Conservation (phyloP, 2,888 invertebrate species). For the Diarsia mendica region DNA sequence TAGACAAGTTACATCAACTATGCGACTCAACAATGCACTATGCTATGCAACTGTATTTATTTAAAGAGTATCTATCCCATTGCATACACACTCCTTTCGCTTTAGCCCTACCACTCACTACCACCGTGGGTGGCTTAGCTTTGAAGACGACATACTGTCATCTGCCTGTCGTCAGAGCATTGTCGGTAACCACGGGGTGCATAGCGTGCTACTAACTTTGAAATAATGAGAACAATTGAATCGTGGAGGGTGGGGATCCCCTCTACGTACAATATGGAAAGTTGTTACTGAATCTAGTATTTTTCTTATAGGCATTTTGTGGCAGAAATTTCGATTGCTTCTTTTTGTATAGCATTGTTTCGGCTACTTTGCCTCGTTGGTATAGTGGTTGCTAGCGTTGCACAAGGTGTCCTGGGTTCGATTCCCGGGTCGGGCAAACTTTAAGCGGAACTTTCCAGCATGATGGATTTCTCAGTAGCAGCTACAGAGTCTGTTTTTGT, state of each 20-base stretch:
- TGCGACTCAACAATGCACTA: too few relatives aligned
- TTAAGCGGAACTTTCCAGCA: too few relatives aligned
- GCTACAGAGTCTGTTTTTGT: too few relatives aligned
- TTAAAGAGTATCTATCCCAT: neutral
- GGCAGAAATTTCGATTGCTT: neutral
- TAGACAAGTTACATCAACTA: neutral
- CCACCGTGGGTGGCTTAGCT: slow-evolving; percentile 4
- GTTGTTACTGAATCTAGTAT: too few relatives aligned
- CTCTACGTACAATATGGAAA: too few relatives aligned
- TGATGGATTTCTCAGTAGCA: too few relatives aligned
- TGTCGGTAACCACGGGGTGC: slow-evolving; percentile 1
- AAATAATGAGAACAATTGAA: neutral
- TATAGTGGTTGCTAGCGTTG: too few relatives aligned
- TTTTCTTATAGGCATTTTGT: too few relatives aligned
- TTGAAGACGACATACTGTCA: slow-evolving; percentile 7
- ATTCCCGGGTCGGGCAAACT: too few relatives aligned
- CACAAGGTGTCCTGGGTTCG: too few relatives aligned
- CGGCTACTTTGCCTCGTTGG: neutral
- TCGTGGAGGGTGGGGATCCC: neutral
- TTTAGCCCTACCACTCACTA: neutral
- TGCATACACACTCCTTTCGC: neutral
- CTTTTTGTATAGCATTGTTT: neutral
- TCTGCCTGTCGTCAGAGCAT: neutral
- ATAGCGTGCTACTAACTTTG: slow-evolving; percentile 15
- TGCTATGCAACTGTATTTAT: neutral